Percentiles rank a stretch among this genome's conserved stretches.
These are phyloP conservation scores for Macaria notata DNA, from an alignment of 2,888 invertebrate genomes.

Conservation along the genomic window DNA sequence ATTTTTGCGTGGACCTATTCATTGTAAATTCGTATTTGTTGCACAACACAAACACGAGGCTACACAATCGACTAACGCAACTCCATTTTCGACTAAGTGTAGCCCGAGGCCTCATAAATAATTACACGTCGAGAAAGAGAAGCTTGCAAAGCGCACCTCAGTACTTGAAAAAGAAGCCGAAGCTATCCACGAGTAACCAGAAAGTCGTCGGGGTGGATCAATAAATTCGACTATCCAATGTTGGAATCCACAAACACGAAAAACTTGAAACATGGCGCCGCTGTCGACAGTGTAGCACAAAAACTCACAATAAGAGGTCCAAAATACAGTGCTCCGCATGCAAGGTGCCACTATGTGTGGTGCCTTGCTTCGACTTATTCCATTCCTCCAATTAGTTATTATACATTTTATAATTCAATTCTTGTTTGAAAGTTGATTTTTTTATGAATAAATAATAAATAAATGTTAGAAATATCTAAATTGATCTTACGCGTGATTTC, in stretches of 20 bases:
- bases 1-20: slow-evolving; percentile 18
- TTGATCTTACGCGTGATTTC: too few relatives aligned
- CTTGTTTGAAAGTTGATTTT: too few relatives aligned
- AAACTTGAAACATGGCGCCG: slow-evolving; percentile 20
- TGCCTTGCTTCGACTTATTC: slow-evolving; percentile 30
- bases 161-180: slow-evolving; percentile 21
- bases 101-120: slow-evolving; percentile 10
- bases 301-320: slow-evolving; percentile 28
- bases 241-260: slow-evolving; percentile 25
- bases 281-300: slow-evolving; percentile 33
- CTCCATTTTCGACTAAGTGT: slow-evolving; percentile 14
- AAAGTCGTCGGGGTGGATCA: slow-evolving; percentile 23
- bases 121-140: slow-evolving; percentile 24
- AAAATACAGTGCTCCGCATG: slow-evolving; percentile 27
- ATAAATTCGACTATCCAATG: slow-evolving; percentile 26
- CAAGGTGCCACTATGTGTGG: slow-evolving; percentile 31
- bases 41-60: slow-evolving; percentile 9
- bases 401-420: too few relatives aligned
- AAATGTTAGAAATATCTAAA: too few relatives aligned
- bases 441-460: too few relatives aligned
- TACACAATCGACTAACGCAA: slow-evolving; percentile 15
- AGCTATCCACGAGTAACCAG: slow-evolving; percentile 22
- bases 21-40: slow-evolving; percentile 18
- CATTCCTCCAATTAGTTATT: too few relatives aligned
- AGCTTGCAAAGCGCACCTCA: slow-evolving; percentile 20